Percentiles rank a stretch among this genome's conserved stretches.
phyloP scores from a whole-genome alignment of 64 coral and sea anemone genomes.

The Orbicella faveolata region DNA sequence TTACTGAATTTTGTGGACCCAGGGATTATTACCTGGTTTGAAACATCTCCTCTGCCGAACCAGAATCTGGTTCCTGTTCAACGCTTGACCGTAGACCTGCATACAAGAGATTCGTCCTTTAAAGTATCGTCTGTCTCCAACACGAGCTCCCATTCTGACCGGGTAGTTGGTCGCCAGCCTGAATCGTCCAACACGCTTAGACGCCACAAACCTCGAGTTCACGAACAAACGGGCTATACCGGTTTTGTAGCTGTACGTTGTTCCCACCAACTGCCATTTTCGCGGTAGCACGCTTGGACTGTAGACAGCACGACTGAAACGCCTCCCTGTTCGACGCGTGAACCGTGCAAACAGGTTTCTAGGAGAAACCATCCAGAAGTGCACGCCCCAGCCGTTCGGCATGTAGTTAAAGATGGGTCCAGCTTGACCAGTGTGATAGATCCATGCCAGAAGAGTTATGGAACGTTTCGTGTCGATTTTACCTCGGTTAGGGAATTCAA shows the following conservation, averaged over 20 bases:
- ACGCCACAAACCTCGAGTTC: slow-evolving; percentile 20
- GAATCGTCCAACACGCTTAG: slow-evolving; percentile 9
- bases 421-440: slow-evolving; percentile 43
- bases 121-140: slow-evolving; percentile 34
- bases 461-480: slow-evolving; percentile 45
- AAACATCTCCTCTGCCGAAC: slow-evolving; percentile 46
- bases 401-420: slow-evolving; percentile 66
- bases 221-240: slow-evolving; percentile 28
- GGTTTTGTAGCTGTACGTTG: slow-evolving; percentile 21
- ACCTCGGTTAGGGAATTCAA: slow-evolving; percentile 70
- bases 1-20: background rate
- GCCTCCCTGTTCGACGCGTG: slow-evolving; percentile 21
- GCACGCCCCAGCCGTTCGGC: slow-evolving; percentile 45
- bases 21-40: slow-evolving; percentile 34
- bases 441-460: slow-evolving; percentile 67
- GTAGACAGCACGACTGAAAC: background rate
- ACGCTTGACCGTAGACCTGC: slow-evolving; percentile 52
- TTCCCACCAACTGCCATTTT: slow-evolving; percentile 68
- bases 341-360: slow-evolving; percentile 52
- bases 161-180: slow-evolving; percentile 36
- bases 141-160: slow-evolving; percentile 30
- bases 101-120: slow-evolving; percentile 63
- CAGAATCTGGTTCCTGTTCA: slow-evolving; percentile 40
- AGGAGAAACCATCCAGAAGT: slow-evolving; percentile 68
- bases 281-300: slow-evolving; percentile 4